Evolutionary conservation across 1,140 invertebrate species (phyloP).

Genomic region (Aphis gossypii): DNA sequence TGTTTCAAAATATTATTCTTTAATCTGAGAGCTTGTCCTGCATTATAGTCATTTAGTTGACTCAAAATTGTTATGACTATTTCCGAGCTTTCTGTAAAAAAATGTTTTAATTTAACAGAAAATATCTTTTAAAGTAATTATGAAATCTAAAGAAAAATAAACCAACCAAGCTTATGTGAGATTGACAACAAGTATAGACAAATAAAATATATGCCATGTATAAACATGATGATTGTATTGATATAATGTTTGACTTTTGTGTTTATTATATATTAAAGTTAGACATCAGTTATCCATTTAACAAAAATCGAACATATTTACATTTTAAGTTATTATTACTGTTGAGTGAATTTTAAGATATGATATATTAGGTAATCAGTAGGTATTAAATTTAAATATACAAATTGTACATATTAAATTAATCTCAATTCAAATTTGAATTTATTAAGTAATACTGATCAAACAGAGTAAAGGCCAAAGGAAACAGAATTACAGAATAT

Average conservation of each 20-base stretch:
- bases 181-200: background rate
- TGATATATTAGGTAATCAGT: background rate
- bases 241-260: background rate
- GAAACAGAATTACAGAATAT: too few relatives aligned
- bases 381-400: background rate
- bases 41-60: constrained; percentile 41
- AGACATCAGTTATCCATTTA: background rate
- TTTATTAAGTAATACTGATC: background rate
- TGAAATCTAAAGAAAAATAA: background rate
- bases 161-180: background rate
- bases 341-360: background rate
- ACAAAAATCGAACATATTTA: background rate
- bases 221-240: background rate
- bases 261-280: background rate
- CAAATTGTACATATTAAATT: background rate
- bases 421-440: background rate
- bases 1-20: constrained; percentile 48
- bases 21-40: background rate
- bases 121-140: background rate
- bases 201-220: background rate
- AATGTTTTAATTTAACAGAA: background rate
- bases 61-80: constrained; percentile 50
- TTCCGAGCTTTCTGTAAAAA: constrained; percentile 13
- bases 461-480: too few relatives aligned
- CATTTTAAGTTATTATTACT: background rate